Evolutionary conservation across 1,140 invertebrate species (phyloP).

Genomic region (Brachionus sp.): DNA sequence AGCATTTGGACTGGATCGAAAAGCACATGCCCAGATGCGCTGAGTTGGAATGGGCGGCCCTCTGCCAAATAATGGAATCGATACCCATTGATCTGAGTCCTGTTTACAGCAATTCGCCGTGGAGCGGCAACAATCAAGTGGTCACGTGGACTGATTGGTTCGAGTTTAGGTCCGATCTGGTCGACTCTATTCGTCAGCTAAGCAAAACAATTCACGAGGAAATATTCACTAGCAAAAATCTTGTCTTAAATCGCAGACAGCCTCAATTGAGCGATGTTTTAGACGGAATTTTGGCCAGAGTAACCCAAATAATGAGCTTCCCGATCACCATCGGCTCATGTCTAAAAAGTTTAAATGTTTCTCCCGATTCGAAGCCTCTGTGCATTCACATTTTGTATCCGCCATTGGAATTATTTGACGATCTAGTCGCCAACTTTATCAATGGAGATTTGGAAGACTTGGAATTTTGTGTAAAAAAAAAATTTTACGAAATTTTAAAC

Average conservation of each 20-base stretch:
- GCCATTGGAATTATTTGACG: conserved; percentile 1
- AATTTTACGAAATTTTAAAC: conserved; percentile 38
- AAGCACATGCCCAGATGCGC: conserved; percentile 24
- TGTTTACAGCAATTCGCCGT: not conserved
- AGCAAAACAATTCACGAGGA: not conserved
- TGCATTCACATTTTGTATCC: conserved; percentile 43
- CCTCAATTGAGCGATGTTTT: not conserved
- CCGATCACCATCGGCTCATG: not conserved
- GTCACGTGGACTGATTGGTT: conserved; percentile 42
- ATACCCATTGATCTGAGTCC: not conserved
- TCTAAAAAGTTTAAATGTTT: not conserved
- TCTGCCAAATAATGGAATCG: conserved; percentile 22
- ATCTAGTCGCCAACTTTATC: not conserved
- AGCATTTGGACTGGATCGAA: conserved; percentile 35
- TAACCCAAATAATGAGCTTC: conserved; percentile 28
- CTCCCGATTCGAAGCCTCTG: not conserved
- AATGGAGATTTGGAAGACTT: not conserved
- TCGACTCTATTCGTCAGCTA: not conserved
- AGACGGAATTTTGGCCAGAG: conserved; percentile 19
- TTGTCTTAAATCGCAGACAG: not conserved
- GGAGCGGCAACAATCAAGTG: not conserved
- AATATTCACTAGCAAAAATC: not conserved
- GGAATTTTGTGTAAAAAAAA: conserved; percentile 18
- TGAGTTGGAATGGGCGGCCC: conserved; percentile 34
- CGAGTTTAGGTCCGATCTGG: not conserved